Base-by-base conservation (phyloP, 2,797 vertebrate genomes). In the Menidia menidia region DNA sequence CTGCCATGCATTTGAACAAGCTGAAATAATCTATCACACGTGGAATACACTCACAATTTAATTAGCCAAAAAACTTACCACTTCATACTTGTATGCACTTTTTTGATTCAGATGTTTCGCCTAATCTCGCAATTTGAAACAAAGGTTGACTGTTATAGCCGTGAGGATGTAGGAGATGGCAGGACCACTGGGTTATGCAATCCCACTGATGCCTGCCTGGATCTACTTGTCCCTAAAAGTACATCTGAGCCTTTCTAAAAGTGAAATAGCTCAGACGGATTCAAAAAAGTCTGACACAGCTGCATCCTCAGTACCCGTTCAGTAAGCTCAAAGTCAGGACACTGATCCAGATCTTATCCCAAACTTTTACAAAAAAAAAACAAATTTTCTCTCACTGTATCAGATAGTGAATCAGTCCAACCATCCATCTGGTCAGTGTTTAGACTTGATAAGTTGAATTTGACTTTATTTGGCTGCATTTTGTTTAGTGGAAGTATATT, bases 281-380 rank as follows among this genome's bases (percentile, higher is more conserved):
- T 78, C 70, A 82, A 52, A 70, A 70, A 67, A 68, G 61, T 71
- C 63, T 67, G 61, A 64, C 66, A 72, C 59, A 53, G 41, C 54
- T 53, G 60, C 79, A 66, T 67, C 62, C 65, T 84, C 35, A 15
- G 67, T 45, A 32, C 80, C 47, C 73, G 66, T 65, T 73, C 76
- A 88, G 68, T 80, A 75, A 80, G 64, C 68, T 55, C 67, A 48
- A 63, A 73, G 48, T 44, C 81, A 59, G 33, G 44, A 43, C 62
- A 63, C 25, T 14, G 62, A 69, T 80, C 56, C 61, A 60, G 66
- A 64, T 68, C 48, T 68, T 52, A 56, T 30, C 48, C 51, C 25
- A 25, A 39, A 39, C 35, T 9, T 39, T 66, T 53, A 87, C 67
- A 50, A 58, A 47, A 53, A 65, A 65, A 45, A 31, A 31, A 10